Evolutionary conservation across 2,888 invertebrate genomes (phyloP).

Genomic region (Mamestra brassicae): DNA sequence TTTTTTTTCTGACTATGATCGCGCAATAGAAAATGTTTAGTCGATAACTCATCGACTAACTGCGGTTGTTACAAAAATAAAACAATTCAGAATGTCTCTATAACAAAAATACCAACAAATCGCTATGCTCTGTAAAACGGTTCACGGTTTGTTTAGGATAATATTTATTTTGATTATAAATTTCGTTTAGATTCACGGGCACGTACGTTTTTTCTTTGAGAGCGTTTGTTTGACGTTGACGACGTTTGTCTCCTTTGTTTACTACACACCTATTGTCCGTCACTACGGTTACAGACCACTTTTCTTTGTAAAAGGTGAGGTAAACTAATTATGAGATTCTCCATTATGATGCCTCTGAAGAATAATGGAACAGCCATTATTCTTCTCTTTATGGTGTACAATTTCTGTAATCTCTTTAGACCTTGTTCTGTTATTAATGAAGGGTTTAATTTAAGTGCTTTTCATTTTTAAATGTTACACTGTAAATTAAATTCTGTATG

Average conservation of each 20-base stretch:
- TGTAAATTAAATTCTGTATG: background rate
- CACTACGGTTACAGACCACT: slow-evolving; percentile 17
- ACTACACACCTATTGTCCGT: slow-evolving; percentile 37
- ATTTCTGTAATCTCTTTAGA: slow-evolving; percentile 24
- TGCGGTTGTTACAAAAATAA: background rate
- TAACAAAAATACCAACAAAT: background rate
- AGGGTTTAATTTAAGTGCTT: slow-evolving; percentile 3
- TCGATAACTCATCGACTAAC: slow-evolving; percentile 14
- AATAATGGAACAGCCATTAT: slow-evolving; percentile 31
- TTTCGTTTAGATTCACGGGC: slow-evolving; percentile 35
- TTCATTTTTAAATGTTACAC: slow-evolving; percentile 9
- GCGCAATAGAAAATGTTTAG: background rate
- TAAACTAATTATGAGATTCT: slow-evolving; percentile 41
- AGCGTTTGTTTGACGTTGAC: slow-evolving; percentile 35
- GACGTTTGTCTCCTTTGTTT: slow-evolving; percentile 49
- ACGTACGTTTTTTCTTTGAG: slow-evolving; percentile 45
- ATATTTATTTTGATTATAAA: slow-evolving; percentile 43
- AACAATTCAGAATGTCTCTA: background rate
- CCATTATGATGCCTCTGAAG: slow-evolving; percentile 29
- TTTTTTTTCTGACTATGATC: background rate
- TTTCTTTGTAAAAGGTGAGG: slow-evolving; percentile 44
- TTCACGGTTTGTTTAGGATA: slow-evolving; percentile 21
- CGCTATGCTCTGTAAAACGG: slow-evolving; percentile 1
- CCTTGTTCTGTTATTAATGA: slow-evolving; percentile 16
- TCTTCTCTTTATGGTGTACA: slow-evolving; percentile 23